phyloP scores from a whole-genome alignment of 1,140 invertebrate species.

The Dolichoris vasculosae region DNA sequence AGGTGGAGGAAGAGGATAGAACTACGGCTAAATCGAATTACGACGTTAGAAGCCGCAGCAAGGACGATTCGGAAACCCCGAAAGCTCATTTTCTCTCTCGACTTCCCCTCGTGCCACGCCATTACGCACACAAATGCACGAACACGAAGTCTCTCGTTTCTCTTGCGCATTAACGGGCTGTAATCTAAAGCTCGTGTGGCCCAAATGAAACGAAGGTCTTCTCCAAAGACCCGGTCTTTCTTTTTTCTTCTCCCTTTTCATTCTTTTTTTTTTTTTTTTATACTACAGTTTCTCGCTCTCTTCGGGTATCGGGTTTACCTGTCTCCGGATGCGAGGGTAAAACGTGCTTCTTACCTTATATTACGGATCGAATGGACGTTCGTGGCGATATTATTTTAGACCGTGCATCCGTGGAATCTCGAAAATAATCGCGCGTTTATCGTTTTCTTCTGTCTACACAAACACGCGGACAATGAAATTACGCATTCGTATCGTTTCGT shows the following conservation, averaged over 20 bases:
- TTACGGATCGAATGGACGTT: neutral
- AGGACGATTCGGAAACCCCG: conserved; percentile 53
- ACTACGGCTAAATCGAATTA: conserved; percentile 62
- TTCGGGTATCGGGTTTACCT: neutral
- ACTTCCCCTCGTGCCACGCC: neutral
- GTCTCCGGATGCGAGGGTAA: no score
- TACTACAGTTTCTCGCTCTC: conserved; percentile 24
- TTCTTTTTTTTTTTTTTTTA: no score
- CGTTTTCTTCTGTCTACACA: conserved; percentile 11
- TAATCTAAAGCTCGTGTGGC: conserved; percentile 27
- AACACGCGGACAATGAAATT: neutral
- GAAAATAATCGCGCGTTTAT: neutral
- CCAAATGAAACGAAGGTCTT: conserved; percentile 39
- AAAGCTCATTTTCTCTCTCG: conserved; percentile 20
- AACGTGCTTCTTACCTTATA: neutral
- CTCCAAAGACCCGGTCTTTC: conserved; percentile 19
- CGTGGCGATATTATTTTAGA: neutral
- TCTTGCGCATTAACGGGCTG: neutral
- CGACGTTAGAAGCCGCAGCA: conserved; percentile 67
- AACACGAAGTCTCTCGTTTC: neutral
- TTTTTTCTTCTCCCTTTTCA: no score
- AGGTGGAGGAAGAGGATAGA: neutral
- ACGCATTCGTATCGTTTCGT: neutral
- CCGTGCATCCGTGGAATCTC: neutral
- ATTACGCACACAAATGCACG: neutral